Base-by-base conservation (phyloP, 1,140 invertebrate species). In the Aphis gossypii region DNA sequence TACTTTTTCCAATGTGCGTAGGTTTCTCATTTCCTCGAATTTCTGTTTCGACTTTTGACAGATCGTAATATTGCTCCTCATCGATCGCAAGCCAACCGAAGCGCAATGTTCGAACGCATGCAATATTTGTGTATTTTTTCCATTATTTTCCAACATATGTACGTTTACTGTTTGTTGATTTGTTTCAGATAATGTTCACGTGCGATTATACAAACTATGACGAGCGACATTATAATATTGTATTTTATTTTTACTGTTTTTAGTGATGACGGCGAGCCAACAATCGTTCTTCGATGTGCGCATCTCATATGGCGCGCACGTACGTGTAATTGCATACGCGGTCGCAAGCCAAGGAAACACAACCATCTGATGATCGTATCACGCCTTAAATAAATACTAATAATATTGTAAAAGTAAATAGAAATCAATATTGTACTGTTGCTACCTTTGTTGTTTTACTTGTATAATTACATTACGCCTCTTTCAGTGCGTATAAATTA, bases 11-110 rank as follows among this genome's bases (percentile, higher is more conserved):
- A 35, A 11, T n/a, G 60, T 60, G 38, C 30, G 25, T 8, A 7
- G 30, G 56, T 90, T 91, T 76, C 44, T 91, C 44, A 91, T 91
- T 82, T 91, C 90, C 56, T 91, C 30, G 90, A 46, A 68, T 44
- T 91, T 91, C 60, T 76, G 44, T 89, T 76, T 91, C 44, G 68
- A 91, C 90, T 91, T 91, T 91, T 91, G 90, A 91, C 60, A 76
- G 41, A 76, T 91, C 60, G 90, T 91, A 91, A 91, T 76, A 76
- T 91, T 91, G 60, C 41, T 46, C 56, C 20, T 41, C 46, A 46
- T 91, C 90, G 30, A 91, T 91, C 44, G 41, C 6, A 44, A 21
- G n/a, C 38, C 14, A 41, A n/a, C 90, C 35, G 87, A 35, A 89
- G 9, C 48, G 20, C 48, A 8, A 54, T 54, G n/a, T 54, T 89